A percentile compares a stretch with the other conserved stretches of the same genome.
These are phyloP conservation scores for Plebejus anna DNA, from an alignment of 2,888 invertebrate species.

Conservation along the genomic window DNA sequence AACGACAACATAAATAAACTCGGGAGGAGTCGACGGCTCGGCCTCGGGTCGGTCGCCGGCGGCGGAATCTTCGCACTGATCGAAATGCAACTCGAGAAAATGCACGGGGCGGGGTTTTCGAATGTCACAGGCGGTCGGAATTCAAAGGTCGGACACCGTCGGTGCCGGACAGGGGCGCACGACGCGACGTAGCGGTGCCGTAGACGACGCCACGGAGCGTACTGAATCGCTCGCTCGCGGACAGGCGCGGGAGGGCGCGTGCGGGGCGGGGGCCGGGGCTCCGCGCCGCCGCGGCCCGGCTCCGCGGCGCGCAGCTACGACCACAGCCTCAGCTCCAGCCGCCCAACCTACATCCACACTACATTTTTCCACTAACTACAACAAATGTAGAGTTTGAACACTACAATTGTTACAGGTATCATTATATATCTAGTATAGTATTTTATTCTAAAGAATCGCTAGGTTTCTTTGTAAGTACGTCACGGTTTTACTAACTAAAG, in stretches of 20 bases:
- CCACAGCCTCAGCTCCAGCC: slow-evolving; percentile 53
- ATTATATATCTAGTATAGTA: background rate
- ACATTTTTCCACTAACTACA: slow-evolving; percentile 1
- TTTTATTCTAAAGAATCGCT: background rate
- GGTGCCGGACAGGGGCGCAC: slow-evolving; percentile 50
- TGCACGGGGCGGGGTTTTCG: slow-evolving; percentile 78
- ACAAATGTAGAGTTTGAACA: background rate
- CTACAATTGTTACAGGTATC: background rate
- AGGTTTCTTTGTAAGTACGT: background rate
- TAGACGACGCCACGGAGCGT: slow-evolving; percentile 64
- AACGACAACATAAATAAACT: slow-evolving; percentile 79
- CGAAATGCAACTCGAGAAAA: slow-evolving; percentile 69
- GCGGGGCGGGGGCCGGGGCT: slow-evolving; percentile 56
- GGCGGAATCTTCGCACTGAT: slow-evolving; percentile 67
- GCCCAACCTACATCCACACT: slow-evolving; percentile 40
- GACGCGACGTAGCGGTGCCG: slow-evolving; percentile 54
- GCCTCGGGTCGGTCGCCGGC: slow-evolving; percentile 54
- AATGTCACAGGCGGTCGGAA: slow-evolving; percentile 73
- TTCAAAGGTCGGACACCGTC: slow-evolving; percentile 72
- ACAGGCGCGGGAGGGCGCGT: slow-evolving; percentile 43
- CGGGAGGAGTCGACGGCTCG: slow-evolving; percentile 61
- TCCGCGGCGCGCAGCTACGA: slow-evolving; percentile 34
- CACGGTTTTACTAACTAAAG: background rate
- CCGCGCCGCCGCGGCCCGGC: slow-evolving; percentile 49
- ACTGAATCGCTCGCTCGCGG: slow-evolving; percentile 49